Evolutionary conservation across 2,888 invertebrate genomes (phyloP).

Genomic region (Dorcus parallelipipedus): DNA sequence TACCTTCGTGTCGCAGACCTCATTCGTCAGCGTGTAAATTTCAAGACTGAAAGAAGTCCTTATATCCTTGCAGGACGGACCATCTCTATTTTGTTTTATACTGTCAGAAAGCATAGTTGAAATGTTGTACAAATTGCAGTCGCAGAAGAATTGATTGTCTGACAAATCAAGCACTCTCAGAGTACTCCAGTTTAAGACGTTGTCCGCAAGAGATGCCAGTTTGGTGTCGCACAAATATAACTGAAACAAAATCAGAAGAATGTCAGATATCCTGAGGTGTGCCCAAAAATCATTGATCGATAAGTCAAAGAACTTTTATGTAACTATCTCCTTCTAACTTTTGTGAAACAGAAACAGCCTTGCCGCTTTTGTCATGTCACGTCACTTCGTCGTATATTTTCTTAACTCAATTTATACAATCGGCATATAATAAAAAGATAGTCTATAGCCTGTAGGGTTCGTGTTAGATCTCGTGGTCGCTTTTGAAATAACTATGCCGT

Average conservation of each 20-base stretch:
- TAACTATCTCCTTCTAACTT: no score
- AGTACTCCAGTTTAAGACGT: slow-evolving; percentile 56
- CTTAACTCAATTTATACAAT: no score
- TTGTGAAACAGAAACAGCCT: no score
- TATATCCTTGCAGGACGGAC: slow-evolving; percentile 38
- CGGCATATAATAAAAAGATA: no score
- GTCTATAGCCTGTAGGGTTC: no score
- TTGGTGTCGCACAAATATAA: slow-evolving; percentile 63
- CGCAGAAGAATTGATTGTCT: slow-evolving; percentile 65
- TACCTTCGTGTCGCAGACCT: slow-evolving; percentile 27
- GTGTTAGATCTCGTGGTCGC: no score
- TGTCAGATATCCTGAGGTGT: no score
- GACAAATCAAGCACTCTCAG: slow-evolving; percentile 56
- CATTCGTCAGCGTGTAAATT: slow-evolving; percentile 30
- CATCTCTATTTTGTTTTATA: slow-evolving; percentile 33
- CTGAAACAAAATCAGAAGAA: slow-evolving; percentile 41
- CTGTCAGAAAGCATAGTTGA: slow-evolving; percentile 28
- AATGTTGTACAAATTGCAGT: slow-evolving; percentile 53
- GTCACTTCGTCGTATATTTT: no score
- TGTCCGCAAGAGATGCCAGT: slow-evolving; percentile 54
- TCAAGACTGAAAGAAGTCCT: slow-evolving; percentile 26
- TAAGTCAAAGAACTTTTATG: no score
- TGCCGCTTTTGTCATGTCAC: no score
- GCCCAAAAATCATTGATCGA: background rate
- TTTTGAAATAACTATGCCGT: no score